phyloP scores from a whole-genome alignment of 2,888 invertebrate species.

The Melanostoma scalare region DNA sequence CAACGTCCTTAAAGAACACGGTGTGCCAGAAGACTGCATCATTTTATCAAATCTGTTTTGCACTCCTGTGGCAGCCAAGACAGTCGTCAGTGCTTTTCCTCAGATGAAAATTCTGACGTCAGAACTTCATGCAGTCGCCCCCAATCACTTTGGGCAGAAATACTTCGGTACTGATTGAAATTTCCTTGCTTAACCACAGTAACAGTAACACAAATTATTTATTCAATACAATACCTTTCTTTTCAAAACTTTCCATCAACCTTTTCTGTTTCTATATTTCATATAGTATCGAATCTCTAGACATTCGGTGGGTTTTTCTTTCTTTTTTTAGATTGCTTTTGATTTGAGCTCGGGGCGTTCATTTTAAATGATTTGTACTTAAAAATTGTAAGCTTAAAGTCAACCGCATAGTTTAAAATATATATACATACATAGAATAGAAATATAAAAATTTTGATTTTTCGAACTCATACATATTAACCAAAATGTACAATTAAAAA shows the following conservation, averaged over 20 bases:
- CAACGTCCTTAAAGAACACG: slow-evolving; percentile 95
- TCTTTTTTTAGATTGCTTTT: slow-evolving; percentile 65
- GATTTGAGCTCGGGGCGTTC: slow-evolving; percentile 62
- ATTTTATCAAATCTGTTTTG: slow-evolving; percentile 99
- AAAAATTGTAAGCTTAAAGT: slow-evolving; percentile 7
- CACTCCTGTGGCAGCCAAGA: slow-evolving; percentile 94
- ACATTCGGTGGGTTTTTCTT: slow-evolving; percentile 31
- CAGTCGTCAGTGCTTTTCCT: slow-evolving; percentile 92
- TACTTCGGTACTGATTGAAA: slow-evolving; percentile 98
- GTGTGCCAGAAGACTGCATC: slow-evolving; percentile 96
- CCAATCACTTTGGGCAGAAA: slow-evolving; percentile 98
- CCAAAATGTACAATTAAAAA: no score
- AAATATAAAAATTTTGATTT: not conserved
- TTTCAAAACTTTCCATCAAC: slow-evolving; percentile 37
- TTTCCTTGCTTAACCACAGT: slow-evolving; percentile 51
- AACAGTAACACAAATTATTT: slow-evolving; percentile 25
- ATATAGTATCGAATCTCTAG: slow-evolving; percentile 20
- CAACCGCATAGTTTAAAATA: slow-evolving; percentile 2
- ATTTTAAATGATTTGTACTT: slow-evolving; percentile 17
- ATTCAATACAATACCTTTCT: slow-evolving; percentile 22
- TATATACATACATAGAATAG: not conserved
- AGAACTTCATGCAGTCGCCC: slow-evolving; percentile 96
- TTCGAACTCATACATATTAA: no score
- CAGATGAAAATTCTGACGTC: slow-evolving; percentile 97
- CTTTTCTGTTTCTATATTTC: slow-evolving; percentile 18